phyloP scores from a whole-genome alignment of 2,797 vertebrate species.

The Mormyrops boulengeri region DNA sequence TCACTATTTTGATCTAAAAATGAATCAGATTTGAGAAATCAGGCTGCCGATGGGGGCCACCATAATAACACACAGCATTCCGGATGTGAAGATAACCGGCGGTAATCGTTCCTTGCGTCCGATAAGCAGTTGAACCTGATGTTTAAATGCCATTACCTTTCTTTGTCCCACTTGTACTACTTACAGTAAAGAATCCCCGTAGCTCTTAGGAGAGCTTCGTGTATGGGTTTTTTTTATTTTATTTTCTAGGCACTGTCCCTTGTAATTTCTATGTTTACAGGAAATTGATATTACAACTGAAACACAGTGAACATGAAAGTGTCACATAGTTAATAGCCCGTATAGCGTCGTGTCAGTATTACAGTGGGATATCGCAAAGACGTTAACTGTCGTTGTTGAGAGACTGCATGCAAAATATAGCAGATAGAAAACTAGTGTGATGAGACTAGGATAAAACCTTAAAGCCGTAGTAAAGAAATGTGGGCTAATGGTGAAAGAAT shows the following conservation, averaged over 20 bases:
- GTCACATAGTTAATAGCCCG: neutral
- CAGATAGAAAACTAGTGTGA: neutral
- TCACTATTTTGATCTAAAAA: conserved; percentile 55
- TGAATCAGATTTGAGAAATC: conserved; percentile 44
- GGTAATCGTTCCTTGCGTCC: neutral
- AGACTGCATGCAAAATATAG: neutral
- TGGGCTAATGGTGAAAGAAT: neutral
- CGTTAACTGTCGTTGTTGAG: neutral
- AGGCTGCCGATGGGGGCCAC: conserved; percentile 28
- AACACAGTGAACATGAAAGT: neutral
- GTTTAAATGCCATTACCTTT: neutral
- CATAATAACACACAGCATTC: conserved; percentile 12
- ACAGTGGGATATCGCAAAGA: neutral
- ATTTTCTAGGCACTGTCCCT: neutral
- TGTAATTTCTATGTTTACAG: neutral
- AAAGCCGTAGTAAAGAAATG: neutral
- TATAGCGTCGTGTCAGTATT: neutral
- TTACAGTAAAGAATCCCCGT: neutral
- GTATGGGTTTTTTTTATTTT: neutral
- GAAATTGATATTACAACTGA: neutral
- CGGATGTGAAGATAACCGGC: conserved; percentile 18
- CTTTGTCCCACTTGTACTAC: neutral
- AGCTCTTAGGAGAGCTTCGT: neutral
- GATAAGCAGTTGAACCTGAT: neutral
- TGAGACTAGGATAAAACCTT: neutral